Conservation (phyloP, 2,888 invertebrate genomes). For the Leptopilina syphax region DNA sequence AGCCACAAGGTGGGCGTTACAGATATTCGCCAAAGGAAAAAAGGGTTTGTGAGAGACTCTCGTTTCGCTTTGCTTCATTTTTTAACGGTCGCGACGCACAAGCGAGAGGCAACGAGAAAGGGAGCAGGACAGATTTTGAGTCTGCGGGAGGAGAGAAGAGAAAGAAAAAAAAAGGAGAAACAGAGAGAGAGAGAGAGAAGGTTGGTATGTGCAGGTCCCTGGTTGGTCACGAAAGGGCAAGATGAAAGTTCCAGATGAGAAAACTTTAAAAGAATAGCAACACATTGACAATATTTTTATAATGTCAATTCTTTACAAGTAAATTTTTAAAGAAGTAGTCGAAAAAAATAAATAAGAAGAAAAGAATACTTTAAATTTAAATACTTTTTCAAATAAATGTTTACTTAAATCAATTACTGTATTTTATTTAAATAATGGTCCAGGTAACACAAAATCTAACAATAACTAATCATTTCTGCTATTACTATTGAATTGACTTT, state of each 20-base stretch:
- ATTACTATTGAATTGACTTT: no score
- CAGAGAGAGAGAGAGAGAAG: constrained; percentile 9
- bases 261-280: constrained; percentile 2
- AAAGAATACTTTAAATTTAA: no score
- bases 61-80: constrained; percentile 26
- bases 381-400: no score
- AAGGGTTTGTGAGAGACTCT: constrained; percentile 25
- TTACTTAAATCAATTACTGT: no score
- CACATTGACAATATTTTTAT: background rate
- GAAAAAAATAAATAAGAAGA: no score
- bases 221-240: constrained; percentile 32
- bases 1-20: constrained; percentile 37
- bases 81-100: constrained; percentile 35
- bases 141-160: constrained; percentile 18
- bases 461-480: no score
- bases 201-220: constrained; percentile 29
- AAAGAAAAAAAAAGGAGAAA: constrained; percentile 4
- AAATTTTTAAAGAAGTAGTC: no score
- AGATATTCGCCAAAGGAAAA: constrained; percentile 10
- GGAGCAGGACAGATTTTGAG: constrained; percentile 11
- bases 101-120: constrained; percentile 14
- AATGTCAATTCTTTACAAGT: background rate
- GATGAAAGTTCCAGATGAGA: constrained; percentile 22
- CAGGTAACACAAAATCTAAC: no score
- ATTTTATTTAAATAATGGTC: no score